Evolutionary conservation across 2,113 vertebrate genomes (phyloP).

Genomic region (Platycercus adscitus): DNA sequence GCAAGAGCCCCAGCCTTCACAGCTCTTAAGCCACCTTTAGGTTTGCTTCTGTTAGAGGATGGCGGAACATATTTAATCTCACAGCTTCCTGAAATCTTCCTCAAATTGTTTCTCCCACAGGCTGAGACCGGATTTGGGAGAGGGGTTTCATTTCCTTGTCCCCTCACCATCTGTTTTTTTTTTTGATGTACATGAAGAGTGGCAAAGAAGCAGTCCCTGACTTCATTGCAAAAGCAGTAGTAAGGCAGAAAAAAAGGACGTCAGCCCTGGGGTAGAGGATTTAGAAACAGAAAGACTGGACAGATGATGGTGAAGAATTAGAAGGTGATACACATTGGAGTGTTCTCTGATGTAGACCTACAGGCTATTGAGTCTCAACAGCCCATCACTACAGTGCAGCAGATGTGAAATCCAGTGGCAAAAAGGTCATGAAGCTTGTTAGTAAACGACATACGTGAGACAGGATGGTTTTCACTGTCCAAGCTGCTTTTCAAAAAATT

Average conservation of each 20-base stretch:
- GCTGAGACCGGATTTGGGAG: neutral
- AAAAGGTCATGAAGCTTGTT: neutral
- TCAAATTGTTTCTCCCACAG: neutral
- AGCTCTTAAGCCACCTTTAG: neutral
- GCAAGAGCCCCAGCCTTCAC: neutral
- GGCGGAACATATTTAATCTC: accelerated
- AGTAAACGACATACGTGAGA: neutral
- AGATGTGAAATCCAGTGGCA: conserved; percentile 1
- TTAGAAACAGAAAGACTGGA: neutral
- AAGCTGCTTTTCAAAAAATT: neutral
- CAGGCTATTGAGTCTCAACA: neutral
- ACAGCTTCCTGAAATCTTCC: neutral
- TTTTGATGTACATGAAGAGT: neutral
- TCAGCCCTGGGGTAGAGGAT: neutral
- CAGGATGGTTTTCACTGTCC: neutral
- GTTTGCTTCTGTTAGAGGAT: neutral
- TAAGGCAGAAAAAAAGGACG: neutral
- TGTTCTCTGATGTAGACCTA: neutral
- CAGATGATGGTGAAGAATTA: neutral
- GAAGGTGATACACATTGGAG: neutral
- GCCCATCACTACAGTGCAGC: neutral
- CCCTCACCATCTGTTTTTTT: accelerated
- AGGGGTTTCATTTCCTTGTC: neutral
- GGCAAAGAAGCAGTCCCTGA: neutral
- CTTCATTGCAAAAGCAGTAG: neutral